phyloP scores from a whole-genome alignment of 2,888 invertebrate species.

The Strigamia maritima region DNA sequence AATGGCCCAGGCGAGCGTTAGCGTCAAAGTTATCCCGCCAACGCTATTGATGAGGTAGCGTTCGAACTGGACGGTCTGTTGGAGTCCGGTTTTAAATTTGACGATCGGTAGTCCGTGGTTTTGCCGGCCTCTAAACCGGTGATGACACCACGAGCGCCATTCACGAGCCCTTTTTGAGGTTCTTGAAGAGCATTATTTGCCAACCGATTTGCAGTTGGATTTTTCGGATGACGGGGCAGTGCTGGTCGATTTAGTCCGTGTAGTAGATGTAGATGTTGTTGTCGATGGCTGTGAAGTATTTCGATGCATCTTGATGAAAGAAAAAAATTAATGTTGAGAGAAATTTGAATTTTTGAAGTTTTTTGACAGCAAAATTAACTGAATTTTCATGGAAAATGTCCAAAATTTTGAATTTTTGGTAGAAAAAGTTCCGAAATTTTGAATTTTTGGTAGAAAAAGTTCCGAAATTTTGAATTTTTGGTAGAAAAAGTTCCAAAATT shows the following conservation, averaged over 20 bases:
- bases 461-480: too few species aligned
- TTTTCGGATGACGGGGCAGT: conserved; percentile 70
- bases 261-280: conserved; percentile 68
- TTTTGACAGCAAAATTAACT: too few species aligned
- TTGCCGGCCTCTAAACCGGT: conserved; percentile 66
- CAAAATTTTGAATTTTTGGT: too few species aligned
- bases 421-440: too few species aligned
- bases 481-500: too few species aligned
- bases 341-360: too few species aligned
- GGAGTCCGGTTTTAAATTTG: conserved; percentile 61
- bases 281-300: conserved; percentile 72
- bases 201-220: conserved; percentile 68
- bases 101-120: conserved; percentile 55
- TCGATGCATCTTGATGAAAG: conserved; percentile 48
- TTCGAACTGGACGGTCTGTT: conserved; percentile 70
- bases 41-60: conserved; percentile 74
- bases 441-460: too few species aligned
- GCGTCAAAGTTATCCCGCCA: conserved; percentile 56
- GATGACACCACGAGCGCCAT: conserved; percentile 89
- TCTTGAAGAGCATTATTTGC: conserved; percentile 93
- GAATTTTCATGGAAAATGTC: too few species aligned
- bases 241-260: conserved; percentile 68
- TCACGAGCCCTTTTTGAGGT: conserved; percentile 83
- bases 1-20: conserved; percentile 94
- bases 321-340: background rate